Conservation (phyloP, 1,140 invertebrate genomes). For the Neodiprion fabricii region DNA sequence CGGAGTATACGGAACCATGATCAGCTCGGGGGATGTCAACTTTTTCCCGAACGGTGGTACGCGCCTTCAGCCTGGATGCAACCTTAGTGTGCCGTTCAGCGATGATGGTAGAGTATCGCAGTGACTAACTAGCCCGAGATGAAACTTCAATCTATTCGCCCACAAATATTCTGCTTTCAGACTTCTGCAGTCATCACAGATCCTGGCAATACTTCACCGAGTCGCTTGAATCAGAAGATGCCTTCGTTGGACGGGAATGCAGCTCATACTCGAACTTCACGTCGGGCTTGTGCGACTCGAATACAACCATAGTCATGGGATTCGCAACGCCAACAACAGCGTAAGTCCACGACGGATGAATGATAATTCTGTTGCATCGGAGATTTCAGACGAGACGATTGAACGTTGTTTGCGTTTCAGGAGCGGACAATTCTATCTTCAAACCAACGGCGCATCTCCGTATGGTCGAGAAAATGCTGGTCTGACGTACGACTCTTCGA, state of each 20-base stretch:
- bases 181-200: conserved; percentile 70
- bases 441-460: background rate
- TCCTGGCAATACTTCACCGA: conserved; percentile 70
- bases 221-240: conserved; percentile 54
- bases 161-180: conserved; percentile 47
- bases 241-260: conserved; percentile 53
- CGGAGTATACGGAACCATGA: conserved; percentile 54
- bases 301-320: conserved; percentile 40
- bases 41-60: conserved; percentile 73
- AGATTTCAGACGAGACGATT: too few relatives aligned
- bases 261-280: conserved; percentile 47
- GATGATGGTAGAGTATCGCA: too few relatives aligned
- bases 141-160: too few relatives aligned
- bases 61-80: conserved; percentile 71
- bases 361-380: too few relatives aligned
- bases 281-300: conserved; percentile 36
- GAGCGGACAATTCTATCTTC: background rate
- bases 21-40: conserved; percentile 67
- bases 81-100: too few relatives aligned
- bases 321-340: conserved; percentile 24
- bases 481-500: background rate
- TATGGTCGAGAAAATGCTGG: background rate
- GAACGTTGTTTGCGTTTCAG: background rate
- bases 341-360: background rate
- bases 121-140: too few relatives aligned